Evolutionary conservation across 1,140 invertebrate species (phyloP), one percentile per base, ranked within the genome.

Genomic region (Ditylenchus dipsaci): DNA sequence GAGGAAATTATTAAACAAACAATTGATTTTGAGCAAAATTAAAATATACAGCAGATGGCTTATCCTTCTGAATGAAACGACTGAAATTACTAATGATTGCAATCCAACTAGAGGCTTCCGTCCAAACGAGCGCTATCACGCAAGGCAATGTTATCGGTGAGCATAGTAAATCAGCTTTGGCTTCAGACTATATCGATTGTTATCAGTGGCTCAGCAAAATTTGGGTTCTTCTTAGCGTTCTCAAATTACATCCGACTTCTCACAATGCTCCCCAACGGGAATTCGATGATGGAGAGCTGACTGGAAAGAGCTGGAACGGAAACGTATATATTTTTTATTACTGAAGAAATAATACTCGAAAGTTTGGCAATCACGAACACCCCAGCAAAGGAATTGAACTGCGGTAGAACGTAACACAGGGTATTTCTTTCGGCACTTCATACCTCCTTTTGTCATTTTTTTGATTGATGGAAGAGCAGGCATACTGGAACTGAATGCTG

Each of bases 331-430:
- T n/a, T n/a, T n/a, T n/a, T n/a, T n/a, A n/a, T n/a, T n/a, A n/a
- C n/a, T n/a, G n/a, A n/a, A n/a, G n/a, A n/a, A n/a, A n/a, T n/a
- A 56, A 21, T 30, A 78, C 75, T 53, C 81, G 63, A 58, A 71
- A 85, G 64, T 83, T 84, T 68, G 83, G 82, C 82, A 86, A 75
- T 86, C 86, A 65, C 86, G 72, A 9, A 86, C 84, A 63, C 86
- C 86, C 86, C 86, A 87, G 56, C 80, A 83, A 19, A 86, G 70
- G 53, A 86, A 79, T 82, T 86, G 75, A 56, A 77, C 62, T 21
- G 66, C 47, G 62, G n/a, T 67, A 82, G 13, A 60, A 45, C 17
- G 69, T 69, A 65, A 80, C n/a, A 80, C 45, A 68, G 64, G 1
- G 53, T 17, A 73, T 56, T 5, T 75, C 73, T 9, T 30, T 29